Conservation (phyloP, 1,140 invertebrate genomes). For the Sitophilus oryzae region DNA sequence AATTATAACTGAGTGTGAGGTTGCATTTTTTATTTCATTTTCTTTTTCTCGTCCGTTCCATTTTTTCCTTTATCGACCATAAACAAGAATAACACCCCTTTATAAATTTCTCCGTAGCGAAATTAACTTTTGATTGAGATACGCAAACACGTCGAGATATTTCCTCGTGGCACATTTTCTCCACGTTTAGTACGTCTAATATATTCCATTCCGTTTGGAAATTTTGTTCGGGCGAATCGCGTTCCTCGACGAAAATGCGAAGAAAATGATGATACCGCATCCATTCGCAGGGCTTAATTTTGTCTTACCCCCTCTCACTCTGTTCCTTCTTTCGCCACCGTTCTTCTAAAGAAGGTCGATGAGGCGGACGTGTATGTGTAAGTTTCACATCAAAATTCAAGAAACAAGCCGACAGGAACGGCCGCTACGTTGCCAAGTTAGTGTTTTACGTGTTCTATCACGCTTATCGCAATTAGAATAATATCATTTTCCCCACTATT, state of each 20-base stretch:
- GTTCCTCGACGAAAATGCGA: slow-evolving; percentile 20
- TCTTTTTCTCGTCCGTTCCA: no score
- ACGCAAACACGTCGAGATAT: neutral
- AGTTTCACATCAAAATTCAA: slow-evolving; percentile 22
- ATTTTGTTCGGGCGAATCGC: slow-evolving; percentile 22
- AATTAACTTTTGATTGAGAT: neutral
- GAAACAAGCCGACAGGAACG: slow-evolving; percentile 19
- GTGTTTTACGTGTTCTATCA: neutral
- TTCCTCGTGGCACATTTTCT: slow-evolving; percentile 3
- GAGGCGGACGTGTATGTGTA: slow-evolving; percentile 18
- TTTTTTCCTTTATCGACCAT: no score
- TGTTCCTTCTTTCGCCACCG: slow-evolving; percentile 17
- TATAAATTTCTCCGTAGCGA: neutral
- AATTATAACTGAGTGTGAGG: no score
- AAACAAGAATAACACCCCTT: no score
- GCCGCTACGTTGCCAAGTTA: slow-evolving; percentile 2
- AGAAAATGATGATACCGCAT: slow-evolving; percentile 26
- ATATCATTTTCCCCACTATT: no score
- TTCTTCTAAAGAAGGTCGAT: slow-evolving; percentile 14
- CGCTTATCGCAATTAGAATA: no score
- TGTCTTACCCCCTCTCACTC: no score
- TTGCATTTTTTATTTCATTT: no score
- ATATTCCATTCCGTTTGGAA: slow-evolving; percentile 22
- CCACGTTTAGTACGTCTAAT: slow-evolving; percentile 24
- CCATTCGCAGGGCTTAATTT: slow-evolving; percentile 25